Base-by-base conservation (phyloP, 2,113 vertebrate species). In the Poeciliopsis retropinna region DNA sequence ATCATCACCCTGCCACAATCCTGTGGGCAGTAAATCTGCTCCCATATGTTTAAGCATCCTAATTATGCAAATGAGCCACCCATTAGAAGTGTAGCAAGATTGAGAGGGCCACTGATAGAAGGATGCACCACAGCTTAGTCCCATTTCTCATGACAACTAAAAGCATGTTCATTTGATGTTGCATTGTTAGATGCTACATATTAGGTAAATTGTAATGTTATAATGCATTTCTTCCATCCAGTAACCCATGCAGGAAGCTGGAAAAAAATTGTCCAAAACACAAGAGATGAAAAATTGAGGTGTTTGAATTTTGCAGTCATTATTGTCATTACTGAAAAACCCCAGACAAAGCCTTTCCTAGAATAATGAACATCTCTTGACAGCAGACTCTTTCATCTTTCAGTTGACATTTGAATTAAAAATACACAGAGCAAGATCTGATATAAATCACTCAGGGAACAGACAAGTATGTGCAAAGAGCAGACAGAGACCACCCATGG, bases 401-500 rank as follows among this genome's bases (percentile, higher is more conserved):
- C 3, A 68, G 34, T 39, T 76, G 66, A 80, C 68, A 69, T 77
- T 66, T 75, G 12, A 79, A 75, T 79, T 54, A 34, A 82, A 82
- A 80, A 67, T 67, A 39, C 39, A 72, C 54, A 75, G 39, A 54
- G 47, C 10, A 19, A 62, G 63, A 78, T 72, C 54, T 80, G 72
- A 72, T 72, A 68, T 73, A 29, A 34, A 57, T 80, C 54, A 64
- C 34, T 7, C 11, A 27, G 76, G 64, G 64, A 88, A 75, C 39
- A 67, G 72, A 70, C 76, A 74, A 78, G 29, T 15, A 64, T 44
- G 70, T 31, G 77, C 68, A 64, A 77, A 76, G 66, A 12, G 5
- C 65, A 74, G 47, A 80, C 67, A 70, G 39, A 71, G 79, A 82
- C 74, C 80, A 75, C 70, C 75, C n/a, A 57, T 57, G 37, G 15